A percentile compares a stretch with the other conserved stretches of the same genome.
phyloP scores from a whole-genome alignment of 1,140 invertebrate species.

The Nasonia giraulti region DNA sequence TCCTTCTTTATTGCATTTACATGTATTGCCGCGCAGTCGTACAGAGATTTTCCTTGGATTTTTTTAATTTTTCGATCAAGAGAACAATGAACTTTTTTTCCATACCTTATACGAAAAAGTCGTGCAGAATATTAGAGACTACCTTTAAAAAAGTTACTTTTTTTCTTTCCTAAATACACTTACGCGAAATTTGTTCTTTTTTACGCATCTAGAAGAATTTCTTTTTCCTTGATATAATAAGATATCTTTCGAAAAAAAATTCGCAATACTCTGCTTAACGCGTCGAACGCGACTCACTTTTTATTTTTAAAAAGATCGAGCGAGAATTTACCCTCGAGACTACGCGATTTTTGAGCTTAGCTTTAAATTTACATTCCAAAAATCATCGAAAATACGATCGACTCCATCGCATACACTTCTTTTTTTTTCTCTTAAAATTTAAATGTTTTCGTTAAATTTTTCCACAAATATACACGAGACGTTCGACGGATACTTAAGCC shows the following conservation, averaged over 20 bases:
- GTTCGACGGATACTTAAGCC: background rate
- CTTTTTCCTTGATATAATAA: background rate
- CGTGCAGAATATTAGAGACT: slow-evolving; percentile 34
- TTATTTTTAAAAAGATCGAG: background rate
- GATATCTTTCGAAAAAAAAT: slow-evolving; percentile 18
- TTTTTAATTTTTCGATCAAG: slow-evolving; percentile 15
- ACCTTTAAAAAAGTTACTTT: slow-evolving; percentile 30
- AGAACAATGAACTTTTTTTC: slow-evolving; percentile 19
- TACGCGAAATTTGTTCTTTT: slow-evolving; percentile 5
- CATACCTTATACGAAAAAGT: slow-evolving; percentile 13
- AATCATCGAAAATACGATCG: background rate
- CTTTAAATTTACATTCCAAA: slow-evolving; percentile 1
- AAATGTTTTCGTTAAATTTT: background rate
- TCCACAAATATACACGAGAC: slow-evolving; percentile 12
- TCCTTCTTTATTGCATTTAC: slow-evolving; percentile 32
- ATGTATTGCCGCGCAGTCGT: slow-evolving; percentile 32
- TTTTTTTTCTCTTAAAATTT: background rate
- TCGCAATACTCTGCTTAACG: slow-evolving; percentile 25
- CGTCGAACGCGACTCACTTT: slow-evolving; percentile 9
- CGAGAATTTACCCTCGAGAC: background rate
- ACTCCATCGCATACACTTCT: background rate
- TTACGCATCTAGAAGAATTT: slow-evolving; percentile 9
- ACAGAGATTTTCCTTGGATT: slow-evolving; percentile 27
- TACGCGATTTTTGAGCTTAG: background rate
- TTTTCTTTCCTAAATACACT: slow-evolving; percentile 18